Evolutionary conservation across 2,113 vertebrate genomes (phyloP).

Genomic region (Sialia sialis): DNA sequence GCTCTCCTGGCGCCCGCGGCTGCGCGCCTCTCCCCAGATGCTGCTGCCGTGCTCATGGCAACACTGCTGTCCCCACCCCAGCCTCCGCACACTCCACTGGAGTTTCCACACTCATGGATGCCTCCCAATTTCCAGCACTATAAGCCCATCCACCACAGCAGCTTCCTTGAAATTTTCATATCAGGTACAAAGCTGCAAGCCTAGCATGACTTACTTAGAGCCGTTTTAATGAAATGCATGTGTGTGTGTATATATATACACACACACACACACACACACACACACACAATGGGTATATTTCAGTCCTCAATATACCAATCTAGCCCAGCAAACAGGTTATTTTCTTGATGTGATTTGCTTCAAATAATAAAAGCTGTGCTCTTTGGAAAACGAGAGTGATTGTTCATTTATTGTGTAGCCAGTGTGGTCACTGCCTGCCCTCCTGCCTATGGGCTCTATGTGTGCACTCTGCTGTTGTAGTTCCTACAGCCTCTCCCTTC

Average conservation of each 20-base stretch:
- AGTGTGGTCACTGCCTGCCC: not conserved
- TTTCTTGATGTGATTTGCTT: constrained; percentile 20
- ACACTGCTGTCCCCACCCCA: constrained; percentile 44
- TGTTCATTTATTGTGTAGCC: not conserved
- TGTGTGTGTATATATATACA: rapidly evolving
- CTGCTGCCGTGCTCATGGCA: constrained; percentile 18
- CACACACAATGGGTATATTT: not conserved
- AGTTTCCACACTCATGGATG: not conserved
- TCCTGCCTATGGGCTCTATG: not conserved
- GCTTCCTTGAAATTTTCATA: not conserved
- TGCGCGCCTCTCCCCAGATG: constrained; percentile 12
- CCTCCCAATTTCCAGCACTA: constrained; percentile 13
- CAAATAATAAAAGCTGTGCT: not conserved
- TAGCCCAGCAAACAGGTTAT: constrained; percentile 3
- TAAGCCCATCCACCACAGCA: constrained; percentile 16
- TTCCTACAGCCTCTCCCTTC: not conserved
- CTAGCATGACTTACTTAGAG: not conserved
- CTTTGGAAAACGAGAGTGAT: not conserved
- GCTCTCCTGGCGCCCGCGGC: not conserved
- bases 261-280: rapidly evolving
- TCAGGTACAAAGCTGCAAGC: constrained; percentile 26
- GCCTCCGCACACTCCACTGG: constrained; percentile 8
- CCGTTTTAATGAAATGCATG: not conserved
- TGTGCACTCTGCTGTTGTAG: not conserved
- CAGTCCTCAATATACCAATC: constrained; percentile 15